Conservation (phyloP, 2,888 invertebrate genomes). For the Acleris cristana region DNA sequence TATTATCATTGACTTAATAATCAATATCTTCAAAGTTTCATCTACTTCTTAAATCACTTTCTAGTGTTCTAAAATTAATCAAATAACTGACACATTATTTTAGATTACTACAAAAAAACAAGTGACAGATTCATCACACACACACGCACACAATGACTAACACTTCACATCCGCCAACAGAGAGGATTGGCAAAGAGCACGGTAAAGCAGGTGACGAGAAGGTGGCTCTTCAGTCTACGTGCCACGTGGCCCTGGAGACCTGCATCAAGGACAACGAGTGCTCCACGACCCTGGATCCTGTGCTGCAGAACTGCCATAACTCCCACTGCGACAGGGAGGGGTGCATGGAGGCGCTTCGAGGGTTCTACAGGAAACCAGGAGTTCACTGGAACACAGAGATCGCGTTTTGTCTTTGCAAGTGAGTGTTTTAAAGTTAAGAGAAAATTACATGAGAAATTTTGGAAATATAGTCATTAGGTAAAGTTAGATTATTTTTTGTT, state of each 20-base stretch:
- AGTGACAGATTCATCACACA: conserved; percentile 24
- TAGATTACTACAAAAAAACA: neutral
- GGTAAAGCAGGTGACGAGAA: conserved; percentile 82
- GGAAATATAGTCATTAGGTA: too few species aligned
- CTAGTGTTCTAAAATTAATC: neutral
- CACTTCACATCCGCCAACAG: conserved; percentile 70
- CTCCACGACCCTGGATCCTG: conserved; percentile 90
- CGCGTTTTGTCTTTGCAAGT: conserved; percentile 97
- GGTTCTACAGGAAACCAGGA: conserved; percentile 92
- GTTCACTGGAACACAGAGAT: conserved; percentile 94
- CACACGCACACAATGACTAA: conserved; percentile 53
- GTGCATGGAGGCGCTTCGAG: conserved; percentile 94
- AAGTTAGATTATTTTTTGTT: neutral
- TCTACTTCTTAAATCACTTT: neutral
- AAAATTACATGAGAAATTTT: too few species aligned
- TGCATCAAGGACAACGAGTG: conserved; percentile 93
- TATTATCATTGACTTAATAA: neutral
- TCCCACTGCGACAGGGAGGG: conserved; percentile 91
- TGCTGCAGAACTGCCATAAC: conserved; percentile 91
- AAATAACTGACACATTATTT: conserved; percentile 5
- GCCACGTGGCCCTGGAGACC: conserved; percentile 92
- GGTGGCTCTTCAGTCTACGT: conserved; percentile 91
- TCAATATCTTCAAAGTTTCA: neutral
- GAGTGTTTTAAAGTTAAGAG: conserved; percentile 62
- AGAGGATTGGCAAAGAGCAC: conserved; percentile 82